Evolutionary conservation across 2,888 invertebrate species (phyloP), one percentile per base, ranked within the genome.

Genomic region (Azorinus chamasolen): DNA sequence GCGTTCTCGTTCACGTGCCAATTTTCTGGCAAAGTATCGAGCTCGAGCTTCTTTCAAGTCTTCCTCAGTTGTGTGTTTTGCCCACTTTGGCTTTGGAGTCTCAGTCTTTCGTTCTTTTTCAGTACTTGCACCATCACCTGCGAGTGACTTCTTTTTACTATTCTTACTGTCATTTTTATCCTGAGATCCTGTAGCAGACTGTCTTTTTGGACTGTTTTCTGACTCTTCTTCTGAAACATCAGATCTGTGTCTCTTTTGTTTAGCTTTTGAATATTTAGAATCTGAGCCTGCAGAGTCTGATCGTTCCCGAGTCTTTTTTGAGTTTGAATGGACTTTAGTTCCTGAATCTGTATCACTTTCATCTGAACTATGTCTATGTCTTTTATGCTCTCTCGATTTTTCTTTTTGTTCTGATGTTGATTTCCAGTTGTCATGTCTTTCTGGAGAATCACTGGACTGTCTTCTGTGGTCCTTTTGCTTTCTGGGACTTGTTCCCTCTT

Each of bases 11-110:
- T 80, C 83, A 37, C 57, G 72, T 6, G 85, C 86, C 22, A 88
- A 39, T 54, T 86, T 85, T 53, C 88, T 75, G 6, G 77, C 84
- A 46, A 90, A 77, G 68, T 88, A 90, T 37, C 90, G 59, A 39
- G 81, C 82, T 58, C 77, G 81, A 2, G 89, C 89, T 57, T 85
- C 88, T 37, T 75, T 69, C 6, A 86, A 71, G 14, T 79, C 79
- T 18, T 62, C 66, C 2, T 74, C 84, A 32, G 84, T 83, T n/a
- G 87, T 88, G 32, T 83, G 79, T 54, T 83, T 72, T 10, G 83
- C 85, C 76, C 84, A 88, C 63, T 86, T 89, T 3, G 68, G 45
- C 32, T 76, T 65, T 10, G 20, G 41, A 20, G 37, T 12, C 4
- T 57, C 63, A 16, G 43, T 4, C 51, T 20, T 20, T 41, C 24